Conservation (phyloP, 37 sponge, comb jelly and placozoan species). For the Beroe forskalii region DNA sequence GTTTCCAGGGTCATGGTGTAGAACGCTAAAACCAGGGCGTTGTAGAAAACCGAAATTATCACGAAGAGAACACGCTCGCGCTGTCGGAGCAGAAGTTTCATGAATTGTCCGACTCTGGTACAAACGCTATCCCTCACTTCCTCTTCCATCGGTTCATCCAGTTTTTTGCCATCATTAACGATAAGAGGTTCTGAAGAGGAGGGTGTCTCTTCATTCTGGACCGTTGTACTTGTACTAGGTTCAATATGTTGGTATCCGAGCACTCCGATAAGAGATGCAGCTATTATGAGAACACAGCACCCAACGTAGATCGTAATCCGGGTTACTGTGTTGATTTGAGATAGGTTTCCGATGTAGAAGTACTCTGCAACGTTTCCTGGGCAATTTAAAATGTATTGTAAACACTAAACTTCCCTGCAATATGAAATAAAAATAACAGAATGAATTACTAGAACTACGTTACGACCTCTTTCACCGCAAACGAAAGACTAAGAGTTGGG, state of each 20-base stretch:
- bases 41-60: neutral
- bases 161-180: neutral
- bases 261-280: neutral
- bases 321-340: neutral
- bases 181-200: neutral
- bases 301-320: neutral
- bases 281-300: neutral
- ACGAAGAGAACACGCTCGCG: neutral
- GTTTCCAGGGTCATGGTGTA: constrained; percentile 22
- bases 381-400: neutral
- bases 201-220: neutral
- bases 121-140: neutral
- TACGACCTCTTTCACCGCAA: neutral
- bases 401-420: too few species aligned
- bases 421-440: too few species aligned
- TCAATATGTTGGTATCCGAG: neutral
- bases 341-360: constrained; percentile 8
- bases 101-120: neutral
- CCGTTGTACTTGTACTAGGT: neutral
- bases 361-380: constrained; percentile 33
- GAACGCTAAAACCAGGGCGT: neutral
- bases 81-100: neutral
- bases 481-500: neutral
- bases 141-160: neutral
- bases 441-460: too few species aligned